Base-by-base conservation (phyloP, 1,140 invertebrate species). In the Portunus trituberculatus region DNA sequence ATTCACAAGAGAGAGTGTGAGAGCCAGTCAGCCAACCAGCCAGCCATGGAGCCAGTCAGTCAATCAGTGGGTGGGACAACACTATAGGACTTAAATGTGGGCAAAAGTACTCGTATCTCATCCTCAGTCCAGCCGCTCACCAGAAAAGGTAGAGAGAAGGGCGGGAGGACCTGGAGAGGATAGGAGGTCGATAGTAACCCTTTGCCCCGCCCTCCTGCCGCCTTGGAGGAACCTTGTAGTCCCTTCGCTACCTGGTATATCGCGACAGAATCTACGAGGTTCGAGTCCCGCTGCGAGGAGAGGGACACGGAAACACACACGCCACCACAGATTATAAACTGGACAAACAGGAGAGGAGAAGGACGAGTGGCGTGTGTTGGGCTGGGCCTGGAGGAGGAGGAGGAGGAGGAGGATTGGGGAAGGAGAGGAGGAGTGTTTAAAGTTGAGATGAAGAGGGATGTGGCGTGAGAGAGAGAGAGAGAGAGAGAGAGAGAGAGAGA, bases 391-490 rank as follows among this genome's bases (percentile, higher is more conserved):
- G 52, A 10, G 0, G 32, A 32, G n/a, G 46, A 32, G 31, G 29
- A 88, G 29, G 20, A 32, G 31, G 29, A 88, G 86, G 46, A 32
- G 31, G 29, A 48, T 0, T 12, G 52, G 16, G 52, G 52, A 59
- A 20, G 52, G 16, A 20, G 52, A 59, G 52, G 52, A 59, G 52
- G 52, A 59, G 52, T 59, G 52, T 59, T 59, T 59, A 59, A 59
- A 59, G 52, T 59, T 59, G 52, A 59, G 52, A 59, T 59, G 52
- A 59, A 59, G 52, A 59, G 52, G 52, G 52, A 14, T 59, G 52
- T 59, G 52, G 52, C 52, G 52, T 59, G 52, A 90, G 88, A 90
- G 88, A 46, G 88, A 46, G 88, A 46, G 88, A 90, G 88, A 46
- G 88, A 48, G 86, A 88, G 32, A 86, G 28, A 28, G 48, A 48